Evolutionary conservation across 2,888 invertebrate genomes (phyloP), one percentile per base, ranked within the genome.

Genomic region (Drosophila subsilvestris): DNA sequence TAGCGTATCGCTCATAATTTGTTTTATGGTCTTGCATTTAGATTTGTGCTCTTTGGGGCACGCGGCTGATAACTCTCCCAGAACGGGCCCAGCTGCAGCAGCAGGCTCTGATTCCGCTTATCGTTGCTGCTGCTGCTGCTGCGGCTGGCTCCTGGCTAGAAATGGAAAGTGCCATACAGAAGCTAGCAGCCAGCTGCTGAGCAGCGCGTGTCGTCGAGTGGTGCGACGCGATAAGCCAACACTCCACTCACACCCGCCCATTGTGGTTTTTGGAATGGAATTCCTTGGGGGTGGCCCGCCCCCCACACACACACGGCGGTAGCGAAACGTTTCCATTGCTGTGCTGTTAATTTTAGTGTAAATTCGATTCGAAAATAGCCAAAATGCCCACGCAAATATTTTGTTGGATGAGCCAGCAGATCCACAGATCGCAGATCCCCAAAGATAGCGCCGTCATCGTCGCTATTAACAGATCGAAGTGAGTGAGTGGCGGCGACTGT

Each of bases 1-100:
- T 89, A 90, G 84, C 90, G 89, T 88, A 85, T 89, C 89, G 87
- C 83, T 90, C 83, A 89, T 89, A 90, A 88, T 90, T 82, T 89
- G 88, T 87, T 87, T 90, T 79, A 83, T 88, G 78, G 83, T 80
- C 83, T 87, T 88, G 88, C 89, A 87, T 89, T 89, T 62, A 12
- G 72, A 53, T 9, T 25, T 17, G 27, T 32, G 48, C 43, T 29
- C 57, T 58, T 20, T 20, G 44, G 66, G 29, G 66, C 63, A 74
- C 74, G 68, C 55, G 75, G 79, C 53, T 51, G 81, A 84, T 80
- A 81, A 80, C n/a, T 68, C 69, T 68, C 68, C 68, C 59, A 69
- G 69, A 59, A 69, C 45, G 69, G 6, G 9, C 32, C 32, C 44
- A 10, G 9, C 51, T 32, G 48, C 48, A 20, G 12, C 14, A n/a